phyloP scores from a whole-genome alignment of 2,113 vertebrate species.

The Herpailurus yagouaroundi region DNA sequence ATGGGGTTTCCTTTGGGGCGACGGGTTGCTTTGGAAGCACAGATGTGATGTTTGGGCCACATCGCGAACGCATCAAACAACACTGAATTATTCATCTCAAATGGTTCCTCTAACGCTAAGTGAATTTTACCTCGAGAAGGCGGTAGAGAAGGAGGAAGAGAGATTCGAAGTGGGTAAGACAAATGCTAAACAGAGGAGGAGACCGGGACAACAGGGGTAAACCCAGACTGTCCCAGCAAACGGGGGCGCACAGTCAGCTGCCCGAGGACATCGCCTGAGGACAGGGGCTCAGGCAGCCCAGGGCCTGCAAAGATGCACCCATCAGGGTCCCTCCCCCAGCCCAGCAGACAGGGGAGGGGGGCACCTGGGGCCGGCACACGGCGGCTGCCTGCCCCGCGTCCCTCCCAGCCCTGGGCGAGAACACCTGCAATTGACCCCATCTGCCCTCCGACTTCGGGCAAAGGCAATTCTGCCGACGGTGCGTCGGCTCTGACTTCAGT shows the following conservation, averaged over 20 bases:
- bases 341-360: neutral
- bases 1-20: neutral
- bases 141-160: neutral
- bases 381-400: accelerated
- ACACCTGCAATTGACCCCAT: accelerated
- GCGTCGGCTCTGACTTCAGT: neutral
- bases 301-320: neutral
- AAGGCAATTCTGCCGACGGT: neutral
- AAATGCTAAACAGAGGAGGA: neutral
- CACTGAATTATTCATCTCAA: neutral
- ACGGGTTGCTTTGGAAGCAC: neutral
- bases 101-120: neutral
- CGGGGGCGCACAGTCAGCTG: accelerated
- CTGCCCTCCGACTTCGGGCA: accelerated
- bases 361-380: neutral
- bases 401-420: neutral
- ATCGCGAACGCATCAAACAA: neutral
- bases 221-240: neutral
- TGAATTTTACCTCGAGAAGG: no score
- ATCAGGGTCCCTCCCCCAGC: neutral
- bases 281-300: accelerated
- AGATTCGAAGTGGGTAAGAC: no score
- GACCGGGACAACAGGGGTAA: no score
- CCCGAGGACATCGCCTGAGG: neutral
- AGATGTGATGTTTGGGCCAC: accelerated